phyloP scores from a whole-genome alignment of 2,113 vertebrate species.

The Chloropsis hardwickii region DNA sequence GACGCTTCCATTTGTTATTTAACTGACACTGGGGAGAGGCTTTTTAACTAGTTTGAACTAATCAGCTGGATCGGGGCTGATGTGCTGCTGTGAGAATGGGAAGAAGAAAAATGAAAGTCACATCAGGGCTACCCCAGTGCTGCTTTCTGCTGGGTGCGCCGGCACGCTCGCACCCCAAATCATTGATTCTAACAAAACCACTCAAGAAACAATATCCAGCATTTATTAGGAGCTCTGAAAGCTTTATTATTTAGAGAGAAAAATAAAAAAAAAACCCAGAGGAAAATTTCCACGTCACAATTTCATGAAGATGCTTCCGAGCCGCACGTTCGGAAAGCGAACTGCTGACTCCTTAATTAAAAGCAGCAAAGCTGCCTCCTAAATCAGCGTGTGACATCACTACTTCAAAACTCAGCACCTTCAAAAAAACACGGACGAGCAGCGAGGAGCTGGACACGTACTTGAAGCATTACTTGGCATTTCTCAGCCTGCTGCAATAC shows the following conservation, averaged over 20 bases:
- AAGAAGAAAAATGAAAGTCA: background rate
- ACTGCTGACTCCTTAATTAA: slow-evolving; percentile 37
- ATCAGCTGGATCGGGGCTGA: background rate
- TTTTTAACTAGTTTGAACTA: slow-evolving; percentile 11
- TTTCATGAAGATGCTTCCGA: slow-evolving; percentile 26
- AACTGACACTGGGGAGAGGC: background rate
- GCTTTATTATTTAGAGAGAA: background rate
- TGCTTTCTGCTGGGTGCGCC: background rate
- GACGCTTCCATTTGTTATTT: background rate
- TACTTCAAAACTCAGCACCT: slow-evolving; percentile 2
- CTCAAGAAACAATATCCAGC: background rate
- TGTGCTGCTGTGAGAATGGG: background rate
- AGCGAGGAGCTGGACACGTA: background rate
- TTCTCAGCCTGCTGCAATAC: background rate
- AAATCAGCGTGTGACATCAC: slow-evolving; percentile 7
- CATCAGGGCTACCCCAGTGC: background rate
- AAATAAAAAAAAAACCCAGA: background rate
- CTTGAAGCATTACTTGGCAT: background rate
- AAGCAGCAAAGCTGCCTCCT: slow-evolving; percentile 33
- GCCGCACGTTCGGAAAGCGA: background rate
- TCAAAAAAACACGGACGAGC: background rate
- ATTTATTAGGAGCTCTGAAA: background rate
- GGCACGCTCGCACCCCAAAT: background rate
- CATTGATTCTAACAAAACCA: background rate
- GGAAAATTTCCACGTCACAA: background rate